Evolutionary conservation across 2,888 invertebrate genomes (phyloP), one percentile per base, ranked within the genome.

Genomic region (Ethmia dodecea): DNA sequence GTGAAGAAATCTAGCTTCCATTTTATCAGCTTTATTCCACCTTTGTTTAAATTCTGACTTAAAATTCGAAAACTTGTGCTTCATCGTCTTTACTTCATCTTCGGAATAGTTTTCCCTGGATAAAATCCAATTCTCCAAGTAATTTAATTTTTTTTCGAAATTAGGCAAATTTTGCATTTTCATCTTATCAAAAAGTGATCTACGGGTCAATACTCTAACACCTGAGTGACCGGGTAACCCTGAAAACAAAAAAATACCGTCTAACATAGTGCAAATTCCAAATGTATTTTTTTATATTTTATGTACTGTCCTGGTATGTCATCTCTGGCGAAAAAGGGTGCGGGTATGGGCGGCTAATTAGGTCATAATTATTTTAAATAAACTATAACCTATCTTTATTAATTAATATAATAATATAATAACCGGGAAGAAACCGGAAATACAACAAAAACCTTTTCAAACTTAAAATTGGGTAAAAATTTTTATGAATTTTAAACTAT

Each of bases 361-460:
- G 15, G 15, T 15, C 29, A 29, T 29, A 29, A 29, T 29, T 10
- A 29, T 29, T 29, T 29, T 15, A 11, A 15, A 29, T 29, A 13
- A 29, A 29, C 18, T 18, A 18, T 18, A 18, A 18, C 14, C 29
- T 29, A 9, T 15, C 29, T 9, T 29, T 29, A 29, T 15, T 15
- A 29, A 29, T 29, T n/a, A n/a, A n/a, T n/a, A n/a, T n/a, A n/a
- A n/a, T 29, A 15, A 29, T 9, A 29, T 29, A 14, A 29, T 15
- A 31, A 31, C 31, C 31, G 31, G 31, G 31, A 31, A 31, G 22
- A 31, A 22, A 20, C 31, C 31, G 31, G 31, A 3, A 31, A 18
- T 31, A 31, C 31, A 31, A 31, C 31, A 31, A 31, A 31, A 31
- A 31, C 11, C 31, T 31, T 31, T 31, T 20, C 10, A 10, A n/a